Conservation (phyloP, 2,113 vertebrate species). For the Pelobates fuscus region DNA sequence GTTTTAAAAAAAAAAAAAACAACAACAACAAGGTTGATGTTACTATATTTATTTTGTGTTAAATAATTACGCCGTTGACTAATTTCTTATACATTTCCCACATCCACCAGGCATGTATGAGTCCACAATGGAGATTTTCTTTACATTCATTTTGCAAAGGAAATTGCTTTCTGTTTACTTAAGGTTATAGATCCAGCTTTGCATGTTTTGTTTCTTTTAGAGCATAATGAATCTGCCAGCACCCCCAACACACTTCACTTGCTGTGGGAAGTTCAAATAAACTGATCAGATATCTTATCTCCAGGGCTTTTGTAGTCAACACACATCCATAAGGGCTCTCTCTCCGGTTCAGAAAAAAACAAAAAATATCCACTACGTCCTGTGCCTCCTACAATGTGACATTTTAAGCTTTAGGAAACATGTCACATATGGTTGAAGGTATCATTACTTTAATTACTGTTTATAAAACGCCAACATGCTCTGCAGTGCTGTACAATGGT, state of each 20-base stretch:
- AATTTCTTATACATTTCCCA: background rate
- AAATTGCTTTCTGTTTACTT: background rate
- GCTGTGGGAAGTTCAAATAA: background rate
- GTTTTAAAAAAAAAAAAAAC: too few relatives aligned
- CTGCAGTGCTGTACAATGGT: too few relatives aligned
- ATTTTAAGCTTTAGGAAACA: background rate
- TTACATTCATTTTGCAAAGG: background rate
- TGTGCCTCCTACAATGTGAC: background rate
- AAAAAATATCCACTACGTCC: background rate
- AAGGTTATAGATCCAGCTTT: background rate
- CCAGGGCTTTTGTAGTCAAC: background rate
- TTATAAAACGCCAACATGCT: too few relatives aligned
- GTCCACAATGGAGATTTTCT: background rate
- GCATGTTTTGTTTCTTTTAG: background rate
- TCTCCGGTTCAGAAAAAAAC: background rate
- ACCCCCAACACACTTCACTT: background rate
- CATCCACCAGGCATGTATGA: background rate
- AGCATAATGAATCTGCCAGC: too few relatives aligned
- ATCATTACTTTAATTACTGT: background rate
- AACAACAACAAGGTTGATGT: background rate
- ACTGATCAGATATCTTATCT: background rate
- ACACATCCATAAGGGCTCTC: background rate
- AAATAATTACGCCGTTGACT: too few relatives aligned
- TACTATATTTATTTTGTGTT: background rate
- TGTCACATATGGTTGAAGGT: background rate